These are phyloP conservation scores for Patagioenas fasciata DNA, from an alignment of 2,113 vertebrate species.

Conservation along the genomic window DNA sequence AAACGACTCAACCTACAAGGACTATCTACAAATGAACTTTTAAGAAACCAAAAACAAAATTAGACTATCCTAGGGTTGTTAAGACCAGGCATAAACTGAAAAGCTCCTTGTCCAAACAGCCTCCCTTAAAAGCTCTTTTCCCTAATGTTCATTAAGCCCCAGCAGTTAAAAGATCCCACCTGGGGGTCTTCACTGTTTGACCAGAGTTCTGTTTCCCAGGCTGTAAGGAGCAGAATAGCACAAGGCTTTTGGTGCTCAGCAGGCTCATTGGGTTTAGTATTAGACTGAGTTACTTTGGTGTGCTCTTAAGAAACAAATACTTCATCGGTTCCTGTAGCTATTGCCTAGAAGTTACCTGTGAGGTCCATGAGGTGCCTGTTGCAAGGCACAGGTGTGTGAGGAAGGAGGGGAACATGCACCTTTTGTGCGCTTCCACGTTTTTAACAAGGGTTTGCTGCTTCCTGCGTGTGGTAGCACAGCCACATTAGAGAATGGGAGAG, in stretches of 20 bases:
- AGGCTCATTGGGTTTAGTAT: background rate
- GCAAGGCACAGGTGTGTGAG: background rate
- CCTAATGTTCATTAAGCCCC: background rate
- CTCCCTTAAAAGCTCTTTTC: background rate
- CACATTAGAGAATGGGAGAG: background rate
- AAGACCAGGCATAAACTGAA: background rate
- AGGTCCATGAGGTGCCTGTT: background rate
- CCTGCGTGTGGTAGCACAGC: fast-evolving
- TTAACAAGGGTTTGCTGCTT: background rate
- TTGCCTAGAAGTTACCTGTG: background rate
- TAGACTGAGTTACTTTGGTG: background rate
- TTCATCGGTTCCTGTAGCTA: background rate
- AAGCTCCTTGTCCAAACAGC: background rate
- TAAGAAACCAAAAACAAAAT: background rate
- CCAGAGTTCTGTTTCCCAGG: background rate
- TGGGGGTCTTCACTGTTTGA: background rate
- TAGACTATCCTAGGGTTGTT: background rate
- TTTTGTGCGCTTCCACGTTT: background rate
- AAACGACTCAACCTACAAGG: background rate
- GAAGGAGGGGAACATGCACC: background rate
- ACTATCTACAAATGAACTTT: background rate
- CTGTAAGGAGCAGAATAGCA: background rate
- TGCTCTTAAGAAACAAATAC: background rate
- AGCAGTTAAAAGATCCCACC: background rate
- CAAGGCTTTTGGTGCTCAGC: background rate